Evolutionary conservation across 2,888 invertebrate genomes (phyloP), one percentile per base, ranked within the genome.

Genomic region (Stegophylla sp.): DNA sequence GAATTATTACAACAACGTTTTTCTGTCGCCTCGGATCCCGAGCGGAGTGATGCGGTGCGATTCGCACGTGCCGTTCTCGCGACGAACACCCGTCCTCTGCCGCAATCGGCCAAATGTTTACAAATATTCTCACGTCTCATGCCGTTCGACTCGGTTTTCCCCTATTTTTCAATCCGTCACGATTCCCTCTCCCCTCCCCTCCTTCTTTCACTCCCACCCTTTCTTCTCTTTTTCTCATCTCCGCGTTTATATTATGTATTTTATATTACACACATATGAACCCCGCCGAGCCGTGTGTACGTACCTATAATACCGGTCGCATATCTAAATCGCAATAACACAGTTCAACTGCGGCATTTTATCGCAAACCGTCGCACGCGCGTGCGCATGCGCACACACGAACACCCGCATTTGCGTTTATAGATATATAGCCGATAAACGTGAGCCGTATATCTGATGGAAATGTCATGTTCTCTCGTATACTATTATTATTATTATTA

Each of bases 371-470:
- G 15, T 9, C 15, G 23, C 41, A 15, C 41, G 53, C 20, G 1
- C 17, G n/a, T n/a, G n/a, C 17, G n/a, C n/a, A 13, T 2, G 12
- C 15, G 12, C 53, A 53, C 53, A 3, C n/a, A 53, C n/a, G n/a
- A 7, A 20, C 15, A 48, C 3, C 15, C 15, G 20, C 3, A n/a
- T n/a, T 7, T n/a, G n/a, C 20, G n/a, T 34, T 34, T 34, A n/a
- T n/a, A 34, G 17, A 20, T 20, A 53, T 53, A n/a, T n/a, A 4
- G n/a, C 53, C n/a, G n/a, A 13, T 9, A 34, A 34, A 71, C 71
- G 71, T 41, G 71, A 71, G 17, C 10, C 17, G 43, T 56, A 17
- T 72, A 72, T 72, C 72, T 26, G 72, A 72, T 72, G 23, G 56
- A 12, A 43, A 72, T 34, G 43, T 56, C 43, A 12, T 17, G n/a